A percentile compares a stretch with the other conserved stretches of the same genome.
Conservation (phyloP, 2,797 vertebrate species). For the Crocodylus rhombifer region DNA sequence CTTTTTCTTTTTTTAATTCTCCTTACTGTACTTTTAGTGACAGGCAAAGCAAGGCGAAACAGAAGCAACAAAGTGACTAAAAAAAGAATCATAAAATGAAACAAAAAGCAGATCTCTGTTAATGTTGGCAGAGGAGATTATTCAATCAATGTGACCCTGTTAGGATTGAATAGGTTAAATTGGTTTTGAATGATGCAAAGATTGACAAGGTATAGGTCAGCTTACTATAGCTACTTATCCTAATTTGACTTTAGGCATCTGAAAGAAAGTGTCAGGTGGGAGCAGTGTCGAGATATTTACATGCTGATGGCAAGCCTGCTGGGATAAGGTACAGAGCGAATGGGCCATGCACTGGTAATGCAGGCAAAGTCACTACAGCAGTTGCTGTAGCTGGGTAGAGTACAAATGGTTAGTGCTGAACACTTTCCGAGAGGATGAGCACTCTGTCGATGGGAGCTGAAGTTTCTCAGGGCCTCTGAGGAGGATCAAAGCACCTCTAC, state of each 20-base stretch:
- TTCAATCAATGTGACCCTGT: conserved; percentile 48
- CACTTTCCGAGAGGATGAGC: rapidly evolving
- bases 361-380: neutral
- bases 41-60: neutral
- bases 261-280: neutral
- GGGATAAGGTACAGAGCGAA: neutral
- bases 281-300: rapidly evolving
- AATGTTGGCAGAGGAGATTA: conserved; percentile 8
- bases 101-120: neutral
- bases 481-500: rapidly evolving
- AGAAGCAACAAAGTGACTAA: neutral
- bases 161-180: conserved; percentile 46
- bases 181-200: conserved; percentile 48
- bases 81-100: conserved; percentile 28
- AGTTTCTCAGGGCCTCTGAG: neutral
- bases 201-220: conserved; percentile 49
- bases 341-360: neutral
- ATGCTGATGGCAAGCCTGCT: neutral
- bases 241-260: conserved; percentile 23
- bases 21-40: conserved; percentile 1
- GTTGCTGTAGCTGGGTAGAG: neutral
- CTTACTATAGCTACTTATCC: conserved; percentile 43
- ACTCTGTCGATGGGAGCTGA: rapidly evolving
- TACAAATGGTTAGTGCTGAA: rapidly evolving
- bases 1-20: neutral